Conservation (phyloP, 2,888 invertebrate genomes). For the Metacarcinus magister region DNA sequence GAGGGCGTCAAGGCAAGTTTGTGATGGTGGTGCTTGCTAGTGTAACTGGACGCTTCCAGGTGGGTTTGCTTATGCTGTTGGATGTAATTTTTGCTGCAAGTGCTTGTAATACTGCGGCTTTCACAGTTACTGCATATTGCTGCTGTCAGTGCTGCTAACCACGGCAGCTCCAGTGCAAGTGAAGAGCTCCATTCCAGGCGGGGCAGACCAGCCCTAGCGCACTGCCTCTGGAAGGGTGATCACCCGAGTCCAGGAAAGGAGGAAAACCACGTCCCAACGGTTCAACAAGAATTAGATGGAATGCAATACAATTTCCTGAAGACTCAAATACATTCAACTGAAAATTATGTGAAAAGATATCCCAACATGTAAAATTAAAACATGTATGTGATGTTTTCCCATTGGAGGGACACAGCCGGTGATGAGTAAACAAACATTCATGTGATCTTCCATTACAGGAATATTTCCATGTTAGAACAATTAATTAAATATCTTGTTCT, state of each 20-base stretch:
- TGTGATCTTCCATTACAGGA: too few relatives aligned
- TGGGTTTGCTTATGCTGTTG: conserved; percentile 1
- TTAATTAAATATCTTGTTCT: too few relatives aligned
- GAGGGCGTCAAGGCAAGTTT: not conserved
- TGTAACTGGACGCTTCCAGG: not conserved
- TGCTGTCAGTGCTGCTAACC: conserved; percentile 26
- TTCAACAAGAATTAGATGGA: too few relatives aligned
- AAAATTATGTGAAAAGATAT: too few relatives aligned
- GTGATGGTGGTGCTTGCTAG: not conserved
- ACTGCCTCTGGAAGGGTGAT: not conserved
- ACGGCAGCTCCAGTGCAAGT: not conserved
- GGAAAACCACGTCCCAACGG: too few relatives aligned
- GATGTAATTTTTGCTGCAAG: conserved; percentile 10
- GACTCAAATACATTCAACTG: too few relatives aligned
- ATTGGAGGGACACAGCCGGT: too few relatives aligned
- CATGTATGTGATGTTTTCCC: too few relatives aligned
- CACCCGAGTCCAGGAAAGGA: not conserved
- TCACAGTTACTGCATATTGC: conserved; percentile 8
- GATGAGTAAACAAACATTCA: too few relatives aligned
- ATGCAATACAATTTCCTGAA: too few relatives aligned
- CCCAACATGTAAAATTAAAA: too few relatives aligned
- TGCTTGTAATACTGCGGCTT: conserved; percentile 26
- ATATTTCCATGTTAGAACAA: too few relatives aligned
- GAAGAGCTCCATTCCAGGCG: not conserved
- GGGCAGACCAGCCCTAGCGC: not conserved